phyloP scores from a whole-genome alignment of 2,113 vertebrate genomes.

The Solenodon paradoxus region DNA sequence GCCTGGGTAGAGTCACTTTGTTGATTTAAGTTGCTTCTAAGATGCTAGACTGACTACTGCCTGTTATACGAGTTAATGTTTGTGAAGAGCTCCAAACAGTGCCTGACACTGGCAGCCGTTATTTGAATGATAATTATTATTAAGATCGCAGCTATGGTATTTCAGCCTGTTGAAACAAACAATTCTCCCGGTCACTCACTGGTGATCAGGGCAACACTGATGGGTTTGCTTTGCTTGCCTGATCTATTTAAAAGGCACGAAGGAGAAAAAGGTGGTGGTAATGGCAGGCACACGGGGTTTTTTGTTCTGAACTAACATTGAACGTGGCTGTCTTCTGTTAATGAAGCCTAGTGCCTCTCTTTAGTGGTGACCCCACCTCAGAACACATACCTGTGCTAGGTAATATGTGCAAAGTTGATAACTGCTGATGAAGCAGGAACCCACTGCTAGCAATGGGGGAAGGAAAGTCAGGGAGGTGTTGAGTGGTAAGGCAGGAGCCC shows the following conservation, averaged over 20 bases:
- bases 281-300: neutral
- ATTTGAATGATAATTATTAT: neutral
- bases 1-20: neutral
- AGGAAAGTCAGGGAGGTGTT: neutral
- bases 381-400: fast-evolving
- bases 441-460: neutral
- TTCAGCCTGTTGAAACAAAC: no score
- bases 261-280: neutral
- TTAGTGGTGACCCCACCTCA: fast-evolving
- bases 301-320: neutral
- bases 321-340: neutral
- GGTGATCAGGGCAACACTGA: neutral
- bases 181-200: fast-evolving
- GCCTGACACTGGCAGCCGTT: neutral
- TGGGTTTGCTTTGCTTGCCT: neutral
- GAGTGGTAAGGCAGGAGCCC: neutral
- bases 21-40: neutral
- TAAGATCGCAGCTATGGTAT: no score
- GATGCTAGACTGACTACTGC: neutral
- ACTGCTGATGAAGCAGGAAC: neutral
- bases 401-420: fast-evolving
- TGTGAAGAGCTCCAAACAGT: neutral
- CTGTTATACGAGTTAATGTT: neutral
- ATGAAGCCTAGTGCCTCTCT: neutral
- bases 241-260: neutral